Evolutionary conservation across 2,797 vertebrate genomes (phyloP).

Genomic region (Serranus cabrilla): DNA sequence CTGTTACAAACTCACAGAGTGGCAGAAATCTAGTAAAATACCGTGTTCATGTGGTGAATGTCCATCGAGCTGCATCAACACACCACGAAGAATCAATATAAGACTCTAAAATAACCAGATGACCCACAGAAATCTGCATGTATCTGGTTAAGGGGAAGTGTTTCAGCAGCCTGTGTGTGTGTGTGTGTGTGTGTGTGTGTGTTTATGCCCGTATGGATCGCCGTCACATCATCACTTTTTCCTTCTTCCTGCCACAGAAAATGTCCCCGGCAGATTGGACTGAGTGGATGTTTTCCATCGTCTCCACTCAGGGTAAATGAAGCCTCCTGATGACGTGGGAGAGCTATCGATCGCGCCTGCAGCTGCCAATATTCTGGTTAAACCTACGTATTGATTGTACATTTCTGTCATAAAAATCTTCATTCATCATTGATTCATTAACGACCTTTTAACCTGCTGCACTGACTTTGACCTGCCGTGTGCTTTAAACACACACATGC

Average conservation of each 20-base stretch:
- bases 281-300: slow-evolving; percentile 27
- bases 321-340: slow-evolving; percentile 24
- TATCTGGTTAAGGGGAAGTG: background rate
- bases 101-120: too few species aligned
- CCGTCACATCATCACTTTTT: background rate
- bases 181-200: background rate
- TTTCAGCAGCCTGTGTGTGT: background rate
- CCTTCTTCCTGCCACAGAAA: background rate
- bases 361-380: slow-evolving; percentile 59
- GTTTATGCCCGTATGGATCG: too few species aligned
- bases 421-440: slow-evolving; percentile 53
- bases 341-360: slow-evolving; percentile 52
- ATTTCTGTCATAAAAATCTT: slow-evolving; percentile 37
- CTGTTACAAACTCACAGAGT: background rate
- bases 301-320: slow-evolving; percentile 39
- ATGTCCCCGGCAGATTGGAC: slow-evolving; percentile 10
- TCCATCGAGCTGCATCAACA: background rate
- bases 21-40: too few species aligned
- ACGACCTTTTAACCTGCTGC: slow-evolving; percentile 51
- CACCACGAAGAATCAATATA: background rate
- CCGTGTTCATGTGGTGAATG: too few species aligned
- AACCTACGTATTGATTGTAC: slow-evolving; percentile 58
- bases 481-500: background rate
- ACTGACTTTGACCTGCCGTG: slow-evolving; percentile 15
- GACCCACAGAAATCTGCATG: background rate